Evolutionary conservation across 2,113 vertebrate genomes (phyloP), one percentile per base, ranked within the genome.

Genomic region (Pelobates fuscus): DNA sequence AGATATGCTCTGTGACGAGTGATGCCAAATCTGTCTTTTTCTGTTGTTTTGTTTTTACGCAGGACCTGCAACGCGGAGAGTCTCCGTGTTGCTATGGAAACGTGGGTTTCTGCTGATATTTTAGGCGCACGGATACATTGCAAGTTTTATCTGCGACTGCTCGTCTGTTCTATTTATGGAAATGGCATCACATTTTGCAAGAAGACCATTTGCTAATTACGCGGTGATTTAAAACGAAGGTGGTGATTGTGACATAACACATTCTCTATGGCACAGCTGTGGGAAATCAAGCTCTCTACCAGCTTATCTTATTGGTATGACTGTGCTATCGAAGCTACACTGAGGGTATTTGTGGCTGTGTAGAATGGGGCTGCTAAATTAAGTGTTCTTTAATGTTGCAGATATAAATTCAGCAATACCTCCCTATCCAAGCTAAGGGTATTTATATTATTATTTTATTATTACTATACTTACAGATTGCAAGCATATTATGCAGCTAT

Each of bases 91-190:
- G 55, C 73, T 61, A 68, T 52, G 64, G 65, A 44, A 52, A 68
- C 59, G 4, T 77, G 73, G 24, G 30, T 15, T 20, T 0, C 2
- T n/a, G 26, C 15, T 58, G 15, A 6, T 67, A 44, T 59, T 60
- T 66, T 60, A 58, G 52, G 57, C 21, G 21, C 37, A 23, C 27
- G 12, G 57, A 68, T 60, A 49, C 32, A 67, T 44, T 20, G 14
- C 18, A 54, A n/a, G 63, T 55, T 29, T 26, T 25, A 67, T 75
- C 52, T 43, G 61, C 49, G 17, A 43, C 29, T 44, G 7, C 54
- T 23, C 18, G 62, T 58, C 43, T 26, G 62, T 52, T 77, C 73
- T 77, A 68, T 77, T 68, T 77, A 41, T 68, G 57, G 65, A 68
- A 77, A 29, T 21, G 24, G 37, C 67, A 37, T 49, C 4, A 25